These are phyloP conservation scores for Temnothorax unifasciatus DNA, from an alignment of 2,888 invertebrate genomes.

Conservation along the genomic window DNA sequence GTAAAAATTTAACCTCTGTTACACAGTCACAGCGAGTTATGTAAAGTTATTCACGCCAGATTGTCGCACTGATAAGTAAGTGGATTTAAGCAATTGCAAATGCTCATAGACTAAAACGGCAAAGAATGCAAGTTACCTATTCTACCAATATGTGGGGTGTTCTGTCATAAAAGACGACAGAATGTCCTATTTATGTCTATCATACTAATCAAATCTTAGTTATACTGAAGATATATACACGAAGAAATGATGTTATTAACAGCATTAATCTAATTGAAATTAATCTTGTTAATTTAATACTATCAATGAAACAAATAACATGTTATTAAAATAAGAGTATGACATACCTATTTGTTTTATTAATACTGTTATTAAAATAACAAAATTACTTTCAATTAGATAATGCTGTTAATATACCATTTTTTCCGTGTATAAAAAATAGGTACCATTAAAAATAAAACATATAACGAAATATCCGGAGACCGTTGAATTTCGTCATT, in stretches of 20 bases:
- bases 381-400: background rate
- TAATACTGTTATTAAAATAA: background rate
- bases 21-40: conserved; percentile 13
- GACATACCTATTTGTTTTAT: background rate
- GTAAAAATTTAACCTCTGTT: conserved; percentile 34
- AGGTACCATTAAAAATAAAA: background rate
- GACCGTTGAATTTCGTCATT: background rate
- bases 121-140: background rate
- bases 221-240: background rate
- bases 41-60: conserved; percentile 33
- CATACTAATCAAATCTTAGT: background rate
- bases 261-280: background rate
- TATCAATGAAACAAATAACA: background rate
- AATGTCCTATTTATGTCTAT: background rate
- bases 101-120: background rate
- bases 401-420: background rate
- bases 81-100: conserved; percentile 37
- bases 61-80: conserved; percentile 23
- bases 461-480: background rate
- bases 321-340: background rate
- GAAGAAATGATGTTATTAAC: background rate
- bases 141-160: background rate
- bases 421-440: too few relatives aligned
- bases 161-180: background rate
- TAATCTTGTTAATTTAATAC: background rate